phyloP scores from a whole-genome alignment of 53 echinoderm and acorn worm genomes.

The Arbacia lixula region DNA sequence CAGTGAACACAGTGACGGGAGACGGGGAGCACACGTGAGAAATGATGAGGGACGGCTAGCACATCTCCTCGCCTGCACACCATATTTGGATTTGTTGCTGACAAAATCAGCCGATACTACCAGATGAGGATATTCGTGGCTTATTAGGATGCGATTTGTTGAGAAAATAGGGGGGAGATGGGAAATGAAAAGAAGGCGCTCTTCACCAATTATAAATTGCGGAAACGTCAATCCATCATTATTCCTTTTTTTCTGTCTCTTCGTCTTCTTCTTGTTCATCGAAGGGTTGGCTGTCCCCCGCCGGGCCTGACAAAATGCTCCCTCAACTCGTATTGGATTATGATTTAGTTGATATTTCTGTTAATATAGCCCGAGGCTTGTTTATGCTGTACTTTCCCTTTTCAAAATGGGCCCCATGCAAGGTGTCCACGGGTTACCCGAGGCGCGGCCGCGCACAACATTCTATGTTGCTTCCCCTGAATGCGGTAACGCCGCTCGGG shows the following conservation, averaged over 20 bases:
- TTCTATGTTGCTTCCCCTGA: not conserved
- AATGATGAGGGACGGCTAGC: too few species aligned
- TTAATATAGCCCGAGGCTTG: slow-evolving; percentile 42
- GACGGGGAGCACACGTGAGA: too few species aligned
- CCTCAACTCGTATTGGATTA: slow-evolving; percentile 21
- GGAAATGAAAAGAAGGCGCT: not conserved
- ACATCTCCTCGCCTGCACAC: too few species aligned
- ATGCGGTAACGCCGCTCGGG: slow-evolving; percentile 15
- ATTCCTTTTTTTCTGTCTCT: not conserved
- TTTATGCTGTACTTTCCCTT: slow-evolving; percentile 31
- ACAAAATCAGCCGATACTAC: not conserved
- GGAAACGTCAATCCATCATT: slow-evolving; percentile 15
- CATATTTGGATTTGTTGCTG: too few species aligned
- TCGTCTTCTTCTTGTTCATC: not conserved
- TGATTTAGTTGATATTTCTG: slow-evolving; percentile 50
- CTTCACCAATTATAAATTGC: not conserved
- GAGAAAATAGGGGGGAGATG: not conserved
- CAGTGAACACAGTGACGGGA: too few species aligned
- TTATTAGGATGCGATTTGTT: slow-evolving; percentile 4
- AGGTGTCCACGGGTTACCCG: not conserved
- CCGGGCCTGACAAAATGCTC: slow-evolving; percentile 19
- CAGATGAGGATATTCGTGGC: not conserved
- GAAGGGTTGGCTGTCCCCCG: slow-evolving; percentile 32
- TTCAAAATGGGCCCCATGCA: not conserved
- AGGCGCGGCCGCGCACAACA: not conserved